These are phyloP conservation scores for Aplidium turbinatum DNA, from an alignment of 23 tunicate species.

Conservation along the genomic window DNA sequence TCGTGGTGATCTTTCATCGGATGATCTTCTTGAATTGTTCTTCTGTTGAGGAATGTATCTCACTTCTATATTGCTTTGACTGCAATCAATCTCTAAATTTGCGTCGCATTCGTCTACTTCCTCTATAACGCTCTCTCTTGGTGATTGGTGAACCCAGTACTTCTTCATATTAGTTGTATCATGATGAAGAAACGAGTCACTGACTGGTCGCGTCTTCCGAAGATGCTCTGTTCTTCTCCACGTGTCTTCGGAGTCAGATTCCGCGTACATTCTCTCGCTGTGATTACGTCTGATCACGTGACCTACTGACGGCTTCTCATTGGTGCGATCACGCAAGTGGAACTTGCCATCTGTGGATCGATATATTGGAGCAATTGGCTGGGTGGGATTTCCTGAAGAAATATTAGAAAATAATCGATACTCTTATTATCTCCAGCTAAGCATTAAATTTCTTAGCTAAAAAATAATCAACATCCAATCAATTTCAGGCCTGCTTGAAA, in stretches of 20 bases:
- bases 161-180: not conserved
- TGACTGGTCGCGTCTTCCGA: constrained; percentile 30
- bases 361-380: constrained; percentile 38
- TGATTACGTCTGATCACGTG: not conserved
- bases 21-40: not conserved
- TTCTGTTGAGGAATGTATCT: constrained; percentile 32
- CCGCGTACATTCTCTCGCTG: not conserved
- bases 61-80: constrained; percentile 88
- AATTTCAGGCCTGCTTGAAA: too few relatives aligned
- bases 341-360: constrained; percentile 87
- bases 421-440: too few relatives aligned
- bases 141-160: not conserved
- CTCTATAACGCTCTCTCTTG: constrained; percentile 16
- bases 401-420: too few relatives aligned
- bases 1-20: not conserved
- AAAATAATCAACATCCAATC: too few relatives aligned
- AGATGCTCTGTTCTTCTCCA: not conserved
- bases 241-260: not conserved
- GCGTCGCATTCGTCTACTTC: constrained; percentile 28
- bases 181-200: constrained; percentile 39
- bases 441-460: too few relatives aligned
- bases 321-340: constrained; percentile 15
- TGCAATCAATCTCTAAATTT: constrained; percentile 78
- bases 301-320: not conserved
- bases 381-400: constrained; percentile 1